Evolutionary conservation across 2,797 vertebrate species (phyloP), one percentile per base, ranked within the genome.

Genomic region (Lophius americanus): DNA sequence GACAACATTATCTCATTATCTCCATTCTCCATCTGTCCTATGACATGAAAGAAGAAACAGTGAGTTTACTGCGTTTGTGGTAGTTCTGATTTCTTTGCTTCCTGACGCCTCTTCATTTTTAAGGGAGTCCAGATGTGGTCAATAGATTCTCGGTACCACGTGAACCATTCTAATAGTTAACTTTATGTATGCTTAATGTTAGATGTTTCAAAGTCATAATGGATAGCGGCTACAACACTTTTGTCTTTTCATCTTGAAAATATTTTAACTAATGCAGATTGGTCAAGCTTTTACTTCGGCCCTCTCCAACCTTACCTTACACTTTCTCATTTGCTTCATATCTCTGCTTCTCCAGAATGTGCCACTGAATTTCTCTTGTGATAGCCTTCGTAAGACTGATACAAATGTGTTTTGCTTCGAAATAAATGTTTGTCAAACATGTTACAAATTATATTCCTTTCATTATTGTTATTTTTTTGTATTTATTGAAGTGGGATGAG

Each of bases 51-150:
- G 10, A 44, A 12, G 8, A 42, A 38, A 23, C 36, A 12, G 11
- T 6, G 64, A 6, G 46, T 54, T 60, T 57, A 36, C 46, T 68
- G 53, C 54, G 13, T 42, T 5, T 70, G 60, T 36, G 50, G 47
- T 63, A 49, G 56, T 7, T 52, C 50, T 46, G 43, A 11, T 75
- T 62, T 47, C 35, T 70, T 51, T 58, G 51, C 51, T 46, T 63
- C 54, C 47, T 68, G 12, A 74, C 74, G 66, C 32, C 41, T 41
- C 51, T 44, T 58, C 3, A 13, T 76, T 69, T 69, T 59, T 61
- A 67, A 68, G 36, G 14, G 41, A 43, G 47, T 57, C 56, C 76
- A 81, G 70, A 73, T 82, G 78, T 67, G 65, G 38, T 71, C 63
- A 59, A 61, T 13, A 14, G 43, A 68, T 14, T 38, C 33, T 47